Base-by-base conservation (phyloP, 1,140 invertebrate genomes). In the Atta texana region DNA sequence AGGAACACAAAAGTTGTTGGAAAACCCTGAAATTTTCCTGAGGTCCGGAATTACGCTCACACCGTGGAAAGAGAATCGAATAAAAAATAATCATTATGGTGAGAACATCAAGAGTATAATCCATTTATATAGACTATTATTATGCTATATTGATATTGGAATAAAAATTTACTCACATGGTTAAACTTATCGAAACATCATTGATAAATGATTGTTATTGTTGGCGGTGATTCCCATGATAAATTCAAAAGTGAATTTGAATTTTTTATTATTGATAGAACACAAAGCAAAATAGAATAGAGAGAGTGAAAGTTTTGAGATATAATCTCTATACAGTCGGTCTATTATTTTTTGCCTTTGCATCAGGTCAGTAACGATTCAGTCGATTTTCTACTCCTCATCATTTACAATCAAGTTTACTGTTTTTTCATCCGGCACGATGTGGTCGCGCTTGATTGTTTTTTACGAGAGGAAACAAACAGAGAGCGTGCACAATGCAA, bases 391-490 rank as follows among this genome's bases (percentile, higher is more conserved):
- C 89, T 91, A 86, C 80, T 88, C 82, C 91, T 94, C 93, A 94
- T 94, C 92, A 93, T 92, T 91, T 93, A 93, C 92, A 93, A 94
- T 94, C 94, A 94, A 93, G 78, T 93, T 93, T 92, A 92, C 92
- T 92, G 89, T 69, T 69, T 69, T 49, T 44, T 69, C n/a, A 51
- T 21, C 84, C 85, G 91, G 90, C 87, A 89, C 91, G 90, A 85
- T 49, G 63, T 59, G 85, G 69, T 68, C 10, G 31, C 89, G 92
- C 91, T 94, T 95, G 94, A 95, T 94, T 95, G 93, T 94, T 94
- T 95, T 87, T 94, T 94, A 94, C 91, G 93, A 94, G 90, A 89
- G 88, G 72, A 77, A 51, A 31, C 71, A 44, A 31, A 18, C 53
- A 63, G 57, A 61, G 16, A 76, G 53, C 77, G 88, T 7, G 18